phyloP scores from a whole-genome alignment of 2,113 vertebrate species.

The Natator depressus region DNA sequence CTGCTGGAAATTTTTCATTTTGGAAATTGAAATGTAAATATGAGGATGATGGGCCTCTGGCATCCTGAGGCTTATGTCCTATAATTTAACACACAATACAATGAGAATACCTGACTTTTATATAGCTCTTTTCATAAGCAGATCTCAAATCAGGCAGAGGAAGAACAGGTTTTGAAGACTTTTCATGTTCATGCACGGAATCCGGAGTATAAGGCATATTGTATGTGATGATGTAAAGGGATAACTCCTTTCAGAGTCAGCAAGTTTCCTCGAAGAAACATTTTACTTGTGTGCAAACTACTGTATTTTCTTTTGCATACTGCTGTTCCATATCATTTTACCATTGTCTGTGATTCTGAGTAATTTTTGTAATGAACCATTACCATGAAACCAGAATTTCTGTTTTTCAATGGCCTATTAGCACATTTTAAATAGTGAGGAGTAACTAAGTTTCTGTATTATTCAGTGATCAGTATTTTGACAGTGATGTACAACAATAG shows the following conservation, averaged over 20 bases:
- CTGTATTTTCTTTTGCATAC: background rate
- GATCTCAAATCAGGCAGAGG: background rate
- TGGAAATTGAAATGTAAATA: background rate
- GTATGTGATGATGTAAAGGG: background rate
- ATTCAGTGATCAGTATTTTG: background rate
- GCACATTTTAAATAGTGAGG: conserved; percentile 8
- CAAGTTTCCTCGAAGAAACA: background rate
- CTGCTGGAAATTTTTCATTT: background rate
- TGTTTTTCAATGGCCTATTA: background rate
- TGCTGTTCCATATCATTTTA: background rate
- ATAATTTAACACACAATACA: background rate
- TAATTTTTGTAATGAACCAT: background rate
- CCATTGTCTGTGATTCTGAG: background rate
- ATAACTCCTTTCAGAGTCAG: background rate
- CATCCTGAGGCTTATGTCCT: background rate
- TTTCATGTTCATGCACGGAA: background rate
- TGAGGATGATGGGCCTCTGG: background rate
- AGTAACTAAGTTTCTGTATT: conserved; percentile 30
- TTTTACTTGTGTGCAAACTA: rapidly evolving
- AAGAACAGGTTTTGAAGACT: background rate
- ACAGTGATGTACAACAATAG: background rate
- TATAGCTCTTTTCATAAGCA: background rate
- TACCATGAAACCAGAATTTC: background rate
- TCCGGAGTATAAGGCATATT: background rate
- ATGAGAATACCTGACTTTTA: background rate